Conservation (phyloP, 2,113 vertebrate genomes). For the Oncorhynchus mykiss region DNA sequence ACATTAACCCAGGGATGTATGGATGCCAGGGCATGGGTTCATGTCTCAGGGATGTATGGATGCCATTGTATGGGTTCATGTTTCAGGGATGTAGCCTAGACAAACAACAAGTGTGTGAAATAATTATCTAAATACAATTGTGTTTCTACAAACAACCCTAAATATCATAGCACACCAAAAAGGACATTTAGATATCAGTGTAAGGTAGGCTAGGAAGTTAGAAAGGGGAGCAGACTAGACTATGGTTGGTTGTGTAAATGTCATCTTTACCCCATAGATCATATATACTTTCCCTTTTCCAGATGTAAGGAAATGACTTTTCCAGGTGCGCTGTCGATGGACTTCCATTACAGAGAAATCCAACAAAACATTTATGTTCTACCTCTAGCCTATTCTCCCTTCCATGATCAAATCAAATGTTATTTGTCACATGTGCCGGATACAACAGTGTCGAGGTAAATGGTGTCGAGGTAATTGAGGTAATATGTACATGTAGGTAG, state of each 20-base stretch:
- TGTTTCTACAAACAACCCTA: neutral
- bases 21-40: no score
- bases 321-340: conserved; percentile 39
- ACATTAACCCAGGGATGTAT: no score
- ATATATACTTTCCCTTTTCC: conserved; percentile 25
- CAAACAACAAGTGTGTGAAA: no score
- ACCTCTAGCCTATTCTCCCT: no score
- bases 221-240: conserved; percentile 1
- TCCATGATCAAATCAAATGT: no score
- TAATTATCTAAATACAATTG: neutral
- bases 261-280: conserved; percentile 24
- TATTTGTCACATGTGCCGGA: no score
- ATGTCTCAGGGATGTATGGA: no score
- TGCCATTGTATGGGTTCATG: no score
- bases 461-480: no score
- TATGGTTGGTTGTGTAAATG: conserved; percentile 39
- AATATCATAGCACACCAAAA: neutral
- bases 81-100: no score
- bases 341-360: neutral
- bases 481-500: no score
- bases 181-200: neutral
- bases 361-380: neutral
- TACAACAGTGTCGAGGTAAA: no score
- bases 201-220: neutral
- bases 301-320: conserved; percentile 52